Evolutionary conservation across 2,797 vertebrate genomes (phyloP).

Genomic region (Ambastaia sidthimunki): DNA sequence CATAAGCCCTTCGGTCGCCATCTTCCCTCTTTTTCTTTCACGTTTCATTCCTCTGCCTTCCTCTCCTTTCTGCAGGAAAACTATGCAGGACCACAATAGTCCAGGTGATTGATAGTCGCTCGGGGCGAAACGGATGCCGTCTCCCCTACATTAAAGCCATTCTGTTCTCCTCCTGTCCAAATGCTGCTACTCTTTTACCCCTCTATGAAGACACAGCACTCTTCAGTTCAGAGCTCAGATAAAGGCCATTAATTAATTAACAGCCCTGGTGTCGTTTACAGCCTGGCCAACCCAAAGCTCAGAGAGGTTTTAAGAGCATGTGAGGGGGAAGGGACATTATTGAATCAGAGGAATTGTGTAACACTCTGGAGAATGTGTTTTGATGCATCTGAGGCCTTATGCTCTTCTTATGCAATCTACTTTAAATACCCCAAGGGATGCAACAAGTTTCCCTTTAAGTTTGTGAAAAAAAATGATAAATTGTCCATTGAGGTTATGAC

Average conservation of each 20-base stretch:
- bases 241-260: constrained; percentile 83
- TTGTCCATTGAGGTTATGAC: background rate
- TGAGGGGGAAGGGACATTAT: constrained; percentile 13
- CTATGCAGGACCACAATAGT: constrained; percentile 73
- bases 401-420: background rate
- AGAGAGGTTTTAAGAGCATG: constrained; percentile 66
- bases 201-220: constrained; percentile 25
- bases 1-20: constrained; percentile 72
- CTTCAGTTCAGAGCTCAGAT: constrained; percentile 60
- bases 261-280: constrained; percentile 81
- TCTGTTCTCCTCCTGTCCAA: background rate
- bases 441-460: background rate
- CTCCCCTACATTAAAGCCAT: constrained; percentile 24
- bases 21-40: constrained; percentile 65
- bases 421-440: background rate
- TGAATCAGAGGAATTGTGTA: constrained; percentile 5
- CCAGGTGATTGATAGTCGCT: constrained; percentile 73
- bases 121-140: constrained; percentile 18
- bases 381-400: background rate
- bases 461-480: no score
- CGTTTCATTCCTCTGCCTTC: constrained; percentile 62
- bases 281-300: constrained; percentile 62
- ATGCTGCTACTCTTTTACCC: constrained; percentile 41
- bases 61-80: constrained; percentile 48
- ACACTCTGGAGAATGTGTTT: background rate